A percentile compares a stretch with the other conserved stretches of the same genome.
These are phyloP conservation scores for Athene noctua DNA, from an alignment of 2,113 vertebrate genomes.

Conservation along the genomic window DNA sequence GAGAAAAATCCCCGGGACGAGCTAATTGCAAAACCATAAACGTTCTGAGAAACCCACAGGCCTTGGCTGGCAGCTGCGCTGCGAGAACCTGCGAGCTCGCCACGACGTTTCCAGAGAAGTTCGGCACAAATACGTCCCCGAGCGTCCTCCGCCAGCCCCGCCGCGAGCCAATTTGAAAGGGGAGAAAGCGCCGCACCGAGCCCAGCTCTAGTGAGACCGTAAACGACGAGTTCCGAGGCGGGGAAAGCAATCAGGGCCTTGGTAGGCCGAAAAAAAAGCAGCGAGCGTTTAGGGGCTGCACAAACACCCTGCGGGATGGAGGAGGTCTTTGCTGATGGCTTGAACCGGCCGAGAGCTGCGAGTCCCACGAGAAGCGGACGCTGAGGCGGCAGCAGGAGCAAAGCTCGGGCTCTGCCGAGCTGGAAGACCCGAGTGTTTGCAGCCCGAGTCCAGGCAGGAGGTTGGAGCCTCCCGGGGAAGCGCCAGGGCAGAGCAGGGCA, in stretches of 20 bases:
- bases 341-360: rapidly evolving
- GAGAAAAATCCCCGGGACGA: neutral
- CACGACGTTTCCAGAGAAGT: neutral
- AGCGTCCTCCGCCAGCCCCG: neutral
- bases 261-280: neutral
- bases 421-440: neutral
- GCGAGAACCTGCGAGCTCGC: neutral
- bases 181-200: neutral
- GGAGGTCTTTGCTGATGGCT: neutral
- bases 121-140: neutral
- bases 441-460: neutral
- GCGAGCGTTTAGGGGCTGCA: rapidly evolving
- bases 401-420: neutral
- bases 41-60: rapidly evolving
- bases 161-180: rapidly evolving
- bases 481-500: no score
- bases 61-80: neutral
- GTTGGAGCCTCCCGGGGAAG: neutral
- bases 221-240: rapidly evolving
- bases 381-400: neutral
- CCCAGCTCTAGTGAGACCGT: rapidly evolving
- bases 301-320: rapidly evolving
- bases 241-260: rapidly evolving
- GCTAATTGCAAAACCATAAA: neutral
- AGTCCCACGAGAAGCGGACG: neutral